Evolutionary conservation across 2,888 invertebrate species (phyloP).

Genomic region (Chrysopilus asiliformis): DNA sequence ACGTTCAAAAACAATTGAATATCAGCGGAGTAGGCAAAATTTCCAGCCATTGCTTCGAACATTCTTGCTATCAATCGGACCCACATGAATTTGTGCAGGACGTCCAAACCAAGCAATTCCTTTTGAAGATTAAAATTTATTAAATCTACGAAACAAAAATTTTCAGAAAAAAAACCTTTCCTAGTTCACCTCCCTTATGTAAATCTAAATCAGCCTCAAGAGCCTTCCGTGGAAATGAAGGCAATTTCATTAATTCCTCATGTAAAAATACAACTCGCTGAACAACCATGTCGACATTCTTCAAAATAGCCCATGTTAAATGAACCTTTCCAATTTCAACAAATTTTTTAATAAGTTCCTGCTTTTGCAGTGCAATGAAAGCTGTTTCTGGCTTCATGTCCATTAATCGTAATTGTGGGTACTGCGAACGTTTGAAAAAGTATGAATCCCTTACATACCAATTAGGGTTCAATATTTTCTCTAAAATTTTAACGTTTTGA

Average conservation of each 20-base stretch:
- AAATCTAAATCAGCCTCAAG: constrained; percentile 91
- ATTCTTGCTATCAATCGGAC: constrained; percentile 88
- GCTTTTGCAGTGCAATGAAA: constrained; percentile 74
- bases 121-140: constrained; percentile 27
- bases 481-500: constrained; percentile 37
- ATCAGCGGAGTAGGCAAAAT: constrained; percentile 93
- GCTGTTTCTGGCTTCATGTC: constrained; percentile 89
- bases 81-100: constrained; percentile 98
- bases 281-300: constrained; percentile 89
- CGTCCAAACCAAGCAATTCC: constrained; percentile 84
- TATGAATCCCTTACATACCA: constrained; percentile 92
- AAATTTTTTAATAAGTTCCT: constrained; percentile 85
- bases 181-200: constrained; percentile 78
- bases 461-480: constrained; percentile 90
- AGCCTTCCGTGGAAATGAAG: constrained; percentile 95
- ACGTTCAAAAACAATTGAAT: constrained; percentile 97
- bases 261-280: constrained; percentile 96
- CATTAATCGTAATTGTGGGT: constrained; percentile 89
- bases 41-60: constrained; percentile 97
- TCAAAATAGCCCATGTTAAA: constrained; percentile 80
- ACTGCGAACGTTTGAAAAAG: constrained; percentile 92
- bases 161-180: constrained; percentile 46
- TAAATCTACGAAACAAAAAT: too few species aligned
- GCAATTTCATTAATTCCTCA: constrained; percentile 96
- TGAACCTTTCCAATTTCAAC: constrained; percentile 94